These are phyloP conservation scores for Gastrophryne carolinensis DNA, from an alignment of 2,797 vertebrate species.

Conservation along the genomic window DNA sequence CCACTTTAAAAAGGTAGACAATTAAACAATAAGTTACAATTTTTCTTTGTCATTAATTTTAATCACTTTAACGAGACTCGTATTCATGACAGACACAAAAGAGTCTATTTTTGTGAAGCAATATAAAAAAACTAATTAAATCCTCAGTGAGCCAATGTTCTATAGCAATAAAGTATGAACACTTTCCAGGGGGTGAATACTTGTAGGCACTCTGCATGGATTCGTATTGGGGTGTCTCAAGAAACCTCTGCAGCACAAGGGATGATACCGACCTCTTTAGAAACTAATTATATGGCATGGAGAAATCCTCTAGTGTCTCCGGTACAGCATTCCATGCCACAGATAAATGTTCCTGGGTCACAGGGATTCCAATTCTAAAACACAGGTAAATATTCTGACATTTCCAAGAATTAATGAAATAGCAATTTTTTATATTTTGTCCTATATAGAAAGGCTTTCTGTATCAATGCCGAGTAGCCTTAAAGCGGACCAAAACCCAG, in stretches of 20 bases:
- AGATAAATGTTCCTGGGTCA: background rate
- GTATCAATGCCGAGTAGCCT: background rate
- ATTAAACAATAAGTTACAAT: too few species aligned
- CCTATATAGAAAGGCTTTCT: background rate
- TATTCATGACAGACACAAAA: too few species aligned
- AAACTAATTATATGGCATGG: background rate
- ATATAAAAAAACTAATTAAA: too few species aligned
- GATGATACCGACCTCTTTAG: background rate
- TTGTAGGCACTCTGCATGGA: too few species aligned
- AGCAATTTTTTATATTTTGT: background rate
- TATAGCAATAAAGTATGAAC: too few species aligned
- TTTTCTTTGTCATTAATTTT: too few species aligned
- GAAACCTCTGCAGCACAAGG: background rate
- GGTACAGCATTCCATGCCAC: background rate
- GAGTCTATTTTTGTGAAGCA: too few species aligned
- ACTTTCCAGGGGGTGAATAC: too few species aligned
- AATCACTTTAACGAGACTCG: too few species aligned
- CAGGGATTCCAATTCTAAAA: background rate
- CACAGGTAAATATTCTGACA: slow-evolving; percentile 19
- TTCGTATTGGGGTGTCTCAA: background rate
- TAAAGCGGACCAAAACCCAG: too few species aligned
- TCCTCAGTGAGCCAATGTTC: too few species aligned
- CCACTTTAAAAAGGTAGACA: too few species aligned
- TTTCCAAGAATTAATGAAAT: slow-evolving; percentile 18
- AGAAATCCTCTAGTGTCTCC: background rate